Conservation (phyloP, 2,888 invertebrate genomes). For the Exephanes ischioxanthus region DNA sequence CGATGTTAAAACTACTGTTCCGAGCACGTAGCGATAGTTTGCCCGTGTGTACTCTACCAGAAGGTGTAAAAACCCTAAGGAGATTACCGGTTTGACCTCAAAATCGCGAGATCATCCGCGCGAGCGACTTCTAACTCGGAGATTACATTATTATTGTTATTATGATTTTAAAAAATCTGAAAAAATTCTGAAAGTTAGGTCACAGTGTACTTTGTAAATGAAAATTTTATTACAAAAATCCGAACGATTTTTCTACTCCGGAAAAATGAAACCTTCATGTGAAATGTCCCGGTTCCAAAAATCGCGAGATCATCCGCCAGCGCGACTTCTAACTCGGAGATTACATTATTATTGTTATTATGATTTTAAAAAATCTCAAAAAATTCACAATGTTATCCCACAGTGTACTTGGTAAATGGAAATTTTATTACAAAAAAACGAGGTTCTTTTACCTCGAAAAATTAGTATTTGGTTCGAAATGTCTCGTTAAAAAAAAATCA, state of each 20-base stretch:
- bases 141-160: not conserved
- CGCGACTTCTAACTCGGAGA: not conserved
- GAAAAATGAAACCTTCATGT: no score
- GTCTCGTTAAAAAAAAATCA: no score
- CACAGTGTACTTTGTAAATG: no score
- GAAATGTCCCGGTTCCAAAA: no score
- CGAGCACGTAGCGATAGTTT: not conserved
- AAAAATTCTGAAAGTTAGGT: not conserved
- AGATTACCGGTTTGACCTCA: conserved; percentile 20
- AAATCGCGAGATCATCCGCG: conserved; percentile 3
- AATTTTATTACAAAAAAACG: not conserved
- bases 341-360: not conserved
- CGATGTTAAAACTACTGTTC: conserved; percentile 12
- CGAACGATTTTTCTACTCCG: no score
- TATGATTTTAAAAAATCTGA: no score
- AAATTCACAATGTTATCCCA: no score
- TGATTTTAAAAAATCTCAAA: no score
- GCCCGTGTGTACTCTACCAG: not conserved
- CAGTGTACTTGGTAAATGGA: no score
- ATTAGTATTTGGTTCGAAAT: not conserved
- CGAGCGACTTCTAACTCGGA: not conserved
- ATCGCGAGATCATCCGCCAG: not conserved
- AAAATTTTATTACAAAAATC: no score
- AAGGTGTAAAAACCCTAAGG: conserved; percentile 12
- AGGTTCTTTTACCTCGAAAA: not conserved